A percentile compares a stretch with the other conserved stretches of the same genome.
These are phyloP conservation scores for Chironomus tentans DNA, from an alignment of 2,888 invertebrate genomes.

Conservation along the genomic window DNA sequence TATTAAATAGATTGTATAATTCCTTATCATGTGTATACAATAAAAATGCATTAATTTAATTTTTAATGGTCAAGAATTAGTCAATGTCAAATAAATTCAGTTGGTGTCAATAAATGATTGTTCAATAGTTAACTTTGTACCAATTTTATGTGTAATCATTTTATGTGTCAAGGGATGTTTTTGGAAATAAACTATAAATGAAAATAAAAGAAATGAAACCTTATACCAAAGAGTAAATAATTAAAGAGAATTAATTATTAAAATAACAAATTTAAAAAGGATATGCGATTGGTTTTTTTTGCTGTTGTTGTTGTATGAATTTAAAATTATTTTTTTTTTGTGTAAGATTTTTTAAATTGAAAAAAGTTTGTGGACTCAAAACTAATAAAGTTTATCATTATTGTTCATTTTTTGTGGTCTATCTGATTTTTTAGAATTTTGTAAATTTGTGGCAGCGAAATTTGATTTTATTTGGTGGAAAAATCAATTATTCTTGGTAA, in stretches of 20 bases:
- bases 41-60: neutral
- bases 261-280: neutral
- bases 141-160: conserved; percentile 24
- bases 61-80: neutral
- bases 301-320: too few relatives aligned
- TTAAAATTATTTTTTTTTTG: neutral
- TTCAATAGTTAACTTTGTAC: conserved; percentile 24
- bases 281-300: too few relatives aligned
- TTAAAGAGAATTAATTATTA: neutral
- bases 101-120: conserved; percentile 20
- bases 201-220: conserved; percentile 24
- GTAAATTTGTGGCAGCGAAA: too few relatives aligned
- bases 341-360: neutral
- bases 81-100: neutral
- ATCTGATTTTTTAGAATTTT: too few relatives aligned
- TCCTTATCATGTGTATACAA: too few relatives aligned
- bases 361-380: neutral
- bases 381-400: neutral
- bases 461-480: too few relatives aligned
- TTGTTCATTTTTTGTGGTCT: neutral
- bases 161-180: conserved; percentile 27
- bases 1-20: too few relatives aligned
- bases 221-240: conserved; percentile 20
- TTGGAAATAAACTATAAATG: conserved; percentile 26
- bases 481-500: too few relatives aligned